Conservation (phyloP, 2,797 vertebrate genomes). For the Spinus olivaceus region DNA sequence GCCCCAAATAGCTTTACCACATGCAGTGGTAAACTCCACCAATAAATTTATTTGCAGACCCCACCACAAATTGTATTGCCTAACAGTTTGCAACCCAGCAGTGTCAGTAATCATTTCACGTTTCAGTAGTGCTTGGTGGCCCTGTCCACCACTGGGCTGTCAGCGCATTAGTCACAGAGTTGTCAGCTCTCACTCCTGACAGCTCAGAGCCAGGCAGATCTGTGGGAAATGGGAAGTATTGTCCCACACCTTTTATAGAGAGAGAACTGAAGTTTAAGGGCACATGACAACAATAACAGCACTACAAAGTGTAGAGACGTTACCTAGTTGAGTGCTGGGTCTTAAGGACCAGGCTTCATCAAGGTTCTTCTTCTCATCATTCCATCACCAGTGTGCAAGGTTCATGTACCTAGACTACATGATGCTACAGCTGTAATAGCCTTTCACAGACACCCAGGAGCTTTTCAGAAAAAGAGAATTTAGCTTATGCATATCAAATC, state of each 20-base stretch:
- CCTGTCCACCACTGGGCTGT: accelerated
- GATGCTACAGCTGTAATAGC: not conserved
- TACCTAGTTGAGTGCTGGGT: not conserved
- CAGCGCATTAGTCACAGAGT: accelerated
- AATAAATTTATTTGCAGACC: not conserved
- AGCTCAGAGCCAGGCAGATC: not conserved
- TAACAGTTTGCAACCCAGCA: not conserved
- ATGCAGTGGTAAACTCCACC: not conserved
- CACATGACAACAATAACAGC: not conserved
- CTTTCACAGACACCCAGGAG: not conserved
- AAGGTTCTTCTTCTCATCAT: not conserved
- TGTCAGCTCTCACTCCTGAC: not conserved
- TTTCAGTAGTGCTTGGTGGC: not conserved
- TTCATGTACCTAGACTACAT: not conserved
- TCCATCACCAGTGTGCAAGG: not conserved
- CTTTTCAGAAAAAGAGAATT: not conserved
- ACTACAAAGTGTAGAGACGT: not conserved
- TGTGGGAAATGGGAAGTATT: not conserved
- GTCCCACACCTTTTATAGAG: not conserved
- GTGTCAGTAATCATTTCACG: accelerated
- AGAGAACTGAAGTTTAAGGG: not conserved
- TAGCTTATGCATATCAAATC: not conserved
- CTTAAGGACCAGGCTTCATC: not conserved
- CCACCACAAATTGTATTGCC: not conserved
- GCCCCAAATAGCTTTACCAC: not conserved